phyloP scores from a whole-genome alignment of 2,113 vertebrate genomes.

The Myrmecophaga tridactyla region DNA sequence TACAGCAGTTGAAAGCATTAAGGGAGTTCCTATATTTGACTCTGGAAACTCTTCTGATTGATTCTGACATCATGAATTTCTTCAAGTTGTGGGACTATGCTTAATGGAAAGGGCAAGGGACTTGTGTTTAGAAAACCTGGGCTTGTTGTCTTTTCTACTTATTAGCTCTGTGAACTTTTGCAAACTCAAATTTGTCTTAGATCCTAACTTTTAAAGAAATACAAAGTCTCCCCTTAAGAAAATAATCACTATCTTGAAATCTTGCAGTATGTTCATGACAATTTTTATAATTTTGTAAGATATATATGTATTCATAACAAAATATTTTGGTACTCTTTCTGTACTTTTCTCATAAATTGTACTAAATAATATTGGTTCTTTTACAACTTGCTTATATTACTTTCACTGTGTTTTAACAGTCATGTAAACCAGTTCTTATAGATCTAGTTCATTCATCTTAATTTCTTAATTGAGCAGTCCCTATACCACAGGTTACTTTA shows the following conservation, averaged over 20 bases:
- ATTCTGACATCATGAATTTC: neutral
- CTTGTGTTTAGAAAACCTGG: neutral
- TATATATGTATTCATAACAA: neutral
- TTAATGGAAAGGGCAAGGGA: neutral
- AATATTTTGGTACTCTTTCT: neutral
- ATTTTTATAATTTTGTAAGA: neutral
- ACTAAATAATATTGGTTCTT: neutral
- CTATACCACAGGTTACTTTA: neutral
- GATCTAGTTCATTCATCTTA: neutral
- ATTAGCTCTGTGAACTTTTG: neutral
- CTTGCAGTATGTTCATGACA: neutral
- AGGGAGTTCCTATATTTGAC: neutral
- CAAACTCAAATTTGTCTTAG: neutral
- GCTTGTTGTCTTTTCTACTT: neutral
- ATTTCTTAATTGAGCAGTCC: neutral
- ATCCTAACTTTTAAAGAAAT: conserved; percentile 1
- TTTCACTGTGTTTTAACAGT: neutral
- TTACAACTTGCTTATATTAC: neutral
- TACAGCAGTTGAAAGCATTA: neutral
- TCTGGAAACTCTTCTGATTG: neutral
- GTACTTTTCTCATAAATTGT: neutral
- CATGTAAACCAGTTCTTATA: neutral
- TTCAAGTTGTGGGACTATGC: neutral
- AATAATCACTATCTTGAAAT: neutral
- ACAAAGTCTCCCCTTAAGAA: neutral